phyloP scores from a whole-genome alignment of 2,113 vertebrate genomes.

The Chiloscyllium plagiosum region DNA sequence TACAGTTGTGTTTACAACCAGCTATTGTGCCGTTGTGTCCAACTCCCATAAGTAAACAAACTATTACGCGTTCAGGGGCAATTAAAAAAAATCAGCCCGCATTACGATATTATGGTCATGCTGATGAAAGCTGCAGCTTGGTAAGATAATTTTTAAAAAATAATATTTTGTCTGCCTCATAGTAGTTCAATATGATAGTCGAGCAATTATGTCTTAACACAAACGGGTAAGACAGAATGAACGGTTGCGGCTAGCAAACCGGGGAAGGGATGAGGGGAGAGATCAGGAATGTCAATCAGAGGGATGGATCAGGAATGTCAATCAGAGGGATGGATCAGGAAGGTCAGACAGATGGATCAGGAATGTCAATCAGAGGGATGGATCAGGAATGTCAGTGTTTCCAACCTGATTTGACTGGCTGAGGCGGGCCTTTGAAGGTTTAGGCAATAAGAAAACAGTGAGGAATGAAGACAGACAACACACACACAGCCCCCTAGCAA shows the following conservation, averaged over 20 bases:
- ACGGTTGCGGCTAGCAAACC: not conserved
- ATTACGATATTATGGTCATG: not conserved
- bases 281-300: not conserved
- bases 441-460: not conserved
- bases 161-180: not conserved
- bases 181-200: not conserved
- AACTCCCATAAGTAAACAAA: not conserved
- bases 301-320: no score
- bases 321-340: not conserved
- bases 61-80: not conserved
- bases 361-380: no score
- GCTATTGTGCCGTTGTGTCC: not conserved
- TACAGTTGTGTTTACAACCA: not conserved
- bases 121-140: not conserved
- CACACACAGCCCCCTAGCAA: not conserved
- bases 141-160: not conserved
- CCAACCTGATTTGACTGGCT: not conserved
- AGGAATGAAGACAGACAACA: not conserved
- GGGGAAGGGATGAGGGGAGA: not conserved
- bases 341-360: not conserved
- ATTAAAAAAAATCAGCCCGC: not conserved
- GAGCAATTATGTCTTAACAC: not conserved
- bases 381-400: not conserved
- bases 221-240: not conserved
- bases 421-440: not conserved